phyloP scores from a whole-genome alignment of 2,888 invertebrate genomes.

The Ennomos quercinarius region DNA sequence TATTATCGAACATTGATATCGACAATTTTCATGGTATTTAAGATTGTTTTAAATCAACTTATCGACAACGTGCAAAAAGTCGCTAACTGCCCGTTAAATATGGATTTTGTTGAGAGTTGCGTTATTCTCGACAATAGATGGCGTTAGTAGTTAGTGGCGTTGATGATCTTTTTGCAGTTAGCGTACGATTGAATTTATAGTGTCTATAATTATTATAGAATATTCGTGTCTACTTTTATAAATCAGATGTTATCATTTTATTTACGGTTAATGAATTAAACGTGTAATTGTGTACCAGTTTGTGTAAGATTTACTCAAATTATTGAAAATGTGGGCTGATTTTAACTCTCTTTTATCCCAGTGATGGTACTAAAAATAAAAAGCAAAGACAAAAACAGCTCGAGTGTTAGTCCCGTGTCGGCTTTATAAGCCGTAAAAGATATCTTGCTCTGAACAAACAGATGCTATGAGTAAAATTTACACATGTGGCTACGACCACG shows the following conservation, averaged over 20 bases:
- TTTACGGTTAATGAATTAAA: conserved; percentile 12
- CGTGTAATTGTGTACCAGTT: conserved; percentile 24
- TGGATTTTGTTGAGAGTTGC: conserved; percentile 1
- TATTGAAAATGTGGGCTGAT: background rate
- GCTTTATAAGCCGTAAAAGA: too few species aligned
- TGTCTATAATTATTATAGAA: background rate
- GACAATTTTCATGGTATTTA: background rate
- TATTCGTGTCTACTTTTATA: conserved; percentile 4
- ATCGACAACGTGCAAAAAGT: background rate
- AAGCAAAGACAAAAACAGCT: too few species aligned
- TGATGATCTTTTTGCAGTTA: conserved; percentile 4
- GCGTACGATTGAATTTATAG: background rate
- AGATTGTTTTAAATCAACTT: background rate
- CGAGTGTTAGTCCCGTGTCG: too few species aligned
- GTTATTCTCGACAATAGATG: background rate
- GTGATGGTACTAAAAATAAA: too few species aligned
- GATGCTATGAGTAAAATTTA: too few species aligned
- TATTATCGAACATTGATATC: conserved; percentile 7
- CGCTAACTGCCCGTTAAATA: background rate
- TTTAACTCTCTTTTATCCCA: too few species aligned
- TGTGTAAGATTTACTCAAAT: background rate
- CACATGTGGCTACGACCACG: too few species aligned
- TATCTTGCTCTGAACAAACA: too few species aligned
- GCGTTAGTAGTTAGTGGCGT: conserved; percentile 1
- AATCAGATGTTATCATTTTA: background rate